Percentiles rank a stretch among this genome's conserved stretches.
phyloP scores from a whole-genome alignment of 64 coral and sea anemone genomes.

The Stichodactyla helianthus region DNA sequence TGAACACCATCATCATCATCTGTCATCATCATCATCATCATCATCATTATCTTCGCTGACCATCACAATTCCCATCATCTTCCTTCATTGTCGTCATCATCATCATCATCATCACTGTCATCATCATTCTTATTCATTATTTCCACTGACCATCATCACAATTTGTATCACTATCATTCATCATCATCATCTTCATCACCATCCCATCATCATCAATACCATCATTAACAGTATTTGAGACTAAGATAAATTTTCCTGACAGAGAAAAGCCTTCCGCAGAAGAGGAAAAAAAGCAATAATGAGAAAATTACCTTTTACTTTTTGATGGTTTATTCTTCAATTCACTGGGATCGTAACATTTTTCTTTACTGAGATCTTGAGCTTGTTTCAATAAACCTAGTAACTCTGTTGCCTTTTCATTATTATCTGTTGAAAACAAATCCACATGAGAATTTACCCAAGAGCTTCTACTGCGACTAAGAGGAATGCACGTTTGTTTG shows the following conservation, averaged over 20 bases:
- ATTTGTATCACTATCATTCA: neutral
- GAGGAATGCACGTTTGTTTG: too few relatives aligned
- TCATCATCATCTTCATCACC: neutral
- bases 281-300: neutral
- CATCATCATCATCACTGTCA: neutral
- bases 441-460: neutral
- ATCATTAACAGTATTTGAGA: neutral
- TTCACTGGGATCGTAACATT: constrained; percentile 76
- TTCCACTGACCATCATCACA: neutral
- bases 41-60: too few relatives aligned
- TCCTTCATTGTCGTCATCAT: neutral
- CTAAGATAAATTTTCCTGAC: neutral
- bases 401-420: constrained; percentile 57
- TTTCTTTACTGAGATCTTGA: constrained; percentile 69
- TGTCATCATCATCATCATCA: too few relatives aligned
- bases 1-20: neutral
- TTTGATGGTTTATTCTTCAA: neutral
- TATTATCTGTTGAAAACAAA: neutral
- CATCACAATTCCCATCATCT: too few relatives aligned
- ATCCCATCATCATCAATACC: neutral
- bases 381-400: constrained; percentile 90
- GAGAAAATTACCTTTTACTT: neutral
- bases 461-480: too few relatives aligned
- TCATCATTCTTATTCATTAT: neutral
- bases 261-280: neutral